A percentile compares a stretch with the other conserved stretches of the same genome.
These are phyloP conservation scores for Drosophila takahashii DNA, from an alignment of 1,140 invertebrate genomes.

Conservation along the genomic window DNA sequence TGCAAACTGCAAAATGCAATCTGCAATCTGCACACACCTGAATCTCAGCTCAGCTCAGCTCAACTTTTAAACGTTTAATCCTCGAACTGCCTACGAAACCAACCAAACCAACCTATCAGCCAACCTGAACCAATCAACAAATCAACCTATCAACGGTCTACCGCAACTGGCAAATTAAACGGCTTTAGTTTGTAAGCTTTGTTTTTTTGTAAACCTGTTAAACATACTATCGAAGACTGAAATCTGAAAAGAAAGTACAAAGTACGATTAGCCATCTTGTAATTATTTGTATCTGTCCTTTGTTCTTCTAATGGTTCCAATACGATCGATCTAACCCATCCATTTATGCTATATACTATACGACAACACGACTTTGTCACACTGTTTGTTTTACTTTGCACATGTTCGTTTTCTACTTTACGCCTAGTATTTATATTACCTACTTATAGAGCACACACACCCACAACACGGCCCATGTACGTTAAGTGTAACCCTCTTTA, in stretches of 20 bases:
- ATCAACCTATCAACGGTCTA: conserved; percentile 56
- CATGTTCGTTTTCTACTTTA: conserved; percentile 59
- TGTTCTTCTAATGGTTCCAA: conserved; percentile 70
- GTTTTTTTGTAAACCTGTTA: conserved; percentile 50
- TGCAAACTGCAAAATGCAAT: conserved; percentile 66
- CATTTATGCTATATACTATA: conserved; percentile 55
- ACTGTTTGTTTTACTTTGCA: conserved; percentile 72
- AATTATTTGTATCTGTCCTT: conserved; percentile 72
- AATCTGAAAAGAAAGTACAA: conserved; percentile 1
- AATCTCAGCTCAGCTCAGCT: conserved; percentile 62
- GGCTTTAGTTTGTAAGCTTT: conserved; percentile 79
- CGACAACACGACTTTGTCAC: conserved; percentile 55
- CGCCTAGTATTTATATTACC: conserved; percentile 55
- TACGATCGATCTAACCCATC: conserved; percentile 73
- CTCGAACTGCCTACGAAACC: conserved; percentile 70
- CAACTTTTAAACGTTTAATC: conserved; percentile 44
- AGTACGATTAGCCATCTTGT: conserved; percentile 44
- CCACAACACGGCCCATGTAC: conserved; percentile 48
- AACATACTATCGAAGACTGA: conserved; percentile 44
- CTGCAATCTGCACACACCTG: conserved; percentile 62
- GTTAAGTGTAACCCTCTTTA: conserved; percentile 63
- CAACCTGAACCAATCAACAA: conserved; percentile 45
- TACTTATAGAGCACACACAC: conserved; percentile 51
- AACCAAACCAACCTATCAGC: conserved; percentile 60
- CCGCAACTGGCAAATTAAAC: conserved; percentile 71